Percentiles rank a stretch among this genome's conserved stretches.
These are phyloP conservation scores for Carposina sasakii DNA, from an alignment of 1,140 invertebrate species.

Conservation along the genomic window DNA sequence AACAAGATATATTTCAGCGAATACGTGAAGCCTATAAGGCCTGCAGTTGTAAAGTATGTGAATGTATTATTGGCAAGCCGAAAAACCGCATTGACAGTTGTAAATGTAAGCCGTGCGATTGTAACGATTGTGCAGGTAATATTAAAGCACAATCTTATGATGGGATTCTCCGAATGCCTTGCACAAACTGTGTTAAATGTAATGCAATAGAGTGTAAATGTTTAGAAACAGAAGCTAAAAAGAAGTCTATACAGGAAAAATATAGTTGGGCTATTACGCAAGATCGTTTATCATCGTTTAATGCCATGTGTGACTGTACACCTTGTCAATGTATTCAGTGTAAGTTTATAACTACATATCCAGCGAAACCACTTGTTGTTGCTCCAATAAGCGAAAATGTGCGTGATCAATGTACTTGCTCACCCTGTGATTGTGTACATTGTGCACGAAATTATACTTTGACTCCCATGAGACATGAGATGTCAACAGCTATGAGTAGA, in stretches of 20 bases:
- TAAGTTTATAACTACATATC: conserved; percentile 4
- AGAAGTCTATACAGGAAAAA: too few relatives aligned
- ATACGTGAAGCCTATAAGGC: conserved; percentile 48
- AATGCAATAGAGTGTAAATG: too few relatives aligned
- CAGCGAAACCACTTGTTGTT: conserved; percentile 26
- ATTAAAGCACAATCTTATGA: too few relatives aligned
- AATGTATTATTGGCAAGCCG: conserved; percentile 34
- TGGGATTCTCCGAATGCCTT: too few relatives aligned
- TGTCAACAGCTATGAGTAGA: conserved; percentile 25
- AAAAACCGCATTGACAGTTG: conserved; percentile 19
- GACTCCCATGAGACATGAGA: conserved; percentile 27
- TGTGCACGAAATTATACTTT: conserved; percentile 26
- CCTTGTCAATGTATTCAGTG: conserved; percentile 38
- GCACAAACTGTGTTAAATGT: too few relatives aligned
- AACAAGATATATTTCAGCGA: conserved; percentile 38
- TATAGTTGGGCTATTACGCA: too few relatives aligned
- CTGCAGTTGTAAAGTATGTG: conserved; percentile 55
- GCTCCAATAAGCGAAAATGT: conserved; percentile 22
- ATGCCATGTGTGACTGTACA: conserved; percentile 38
- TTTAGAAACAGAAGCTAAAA: too few relatives aligned
- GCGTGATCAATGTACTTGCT: conserved; percentile 30
- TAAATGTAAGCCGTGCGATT: conserved; percentile 41
- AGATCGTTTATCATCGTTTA: too few relatives aligned
- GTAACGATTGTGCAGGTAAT: conserved; percentile 28
- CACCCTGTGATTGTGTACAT: conserved; percentile 41